Conservation (phyloP, 2,888 invertebrate genomes). For the Spisula subtruncata region DNA sequence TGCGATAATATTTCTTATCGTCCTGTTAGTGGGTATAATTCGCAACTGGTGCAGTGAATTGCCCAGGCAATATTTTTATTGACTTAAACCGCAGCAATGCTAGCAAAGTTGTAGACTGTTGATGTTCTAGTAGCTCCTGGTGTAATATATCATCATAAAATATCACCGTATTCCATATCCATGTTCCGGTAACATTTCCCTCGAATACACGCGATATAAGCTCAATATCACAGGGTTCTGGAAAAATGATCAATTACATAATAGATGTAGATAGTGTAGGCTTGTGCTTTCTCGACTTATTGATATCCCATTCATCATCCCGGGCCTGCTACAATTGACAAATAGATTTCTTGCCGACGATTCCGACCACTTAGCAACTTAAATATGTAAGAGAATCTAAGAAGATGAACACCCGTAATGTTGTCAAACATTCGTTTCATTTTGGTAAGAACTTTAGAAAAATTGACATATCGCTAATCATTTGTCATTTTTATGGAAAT, state of each 20-base stretch:
- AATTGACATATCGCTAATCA: no score
- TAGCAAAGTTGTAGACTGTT: background rate
- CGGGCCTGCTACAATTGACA: background rate
- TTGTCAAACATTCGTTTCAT: background rate
- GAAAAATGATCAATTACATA: background rate
- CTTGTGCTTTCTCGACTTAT: background rate
- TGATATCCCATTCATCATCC: conserved; percentile 9
- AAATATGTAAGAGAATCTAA: background rate
- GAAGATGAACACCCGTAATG: background rate
- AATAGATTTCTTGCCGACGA: background rate
- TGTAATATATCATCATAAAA: background rate
- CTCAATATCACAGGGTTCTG: background rate
- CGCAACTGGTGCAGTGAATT: no score
- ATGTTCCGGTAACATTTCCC: background rate
- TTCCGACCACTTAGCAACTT: conserved; percentile 4
- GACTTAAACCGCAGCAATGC: background rate
- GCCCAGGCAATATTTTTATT: background rate
- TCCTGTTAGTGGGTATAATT: no score
- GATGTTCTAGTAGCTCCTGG: background rate
- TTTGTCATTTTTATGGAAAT: no score
- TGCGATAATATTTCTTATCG: no score
- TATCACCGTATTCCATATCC: background rate
- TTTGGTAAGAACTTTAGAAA: no score
- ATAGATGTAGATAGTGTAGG: background rate
- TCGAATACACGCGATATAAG: background rate